Percentiles rank a stretch among this genome's conserved stretches.
These are phyloP conservation scores for Ephestia elutella DNA, from an alignment of 1,140 invertebrate genomes.

Conservation along the genomic window DNA sequence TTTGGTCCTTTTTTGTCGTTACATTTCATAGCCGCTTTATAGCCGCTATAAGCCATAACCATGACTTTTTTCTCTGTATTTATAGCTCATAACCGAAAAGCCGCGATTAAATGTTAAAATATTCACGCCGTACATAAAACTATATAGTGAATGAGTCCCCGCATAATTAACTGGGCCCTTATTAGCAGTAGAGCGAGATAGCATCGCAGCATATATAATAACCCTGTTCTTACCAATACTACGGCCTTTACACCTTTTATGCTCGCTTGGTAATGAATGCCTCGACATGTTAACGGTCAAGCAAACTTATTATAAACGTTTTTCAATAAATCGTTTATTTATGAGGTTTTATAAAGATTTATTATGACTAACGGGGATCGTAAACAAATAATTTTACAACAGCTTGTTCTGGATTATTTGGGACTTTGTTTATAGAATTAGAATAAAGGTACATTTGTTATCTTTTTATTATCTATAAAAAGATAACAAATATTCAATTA, in stretches of 20 bases:
- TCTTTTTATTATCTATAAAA: too few relatives aligned
- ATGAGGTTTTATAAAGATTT: constrained; percentile 15
- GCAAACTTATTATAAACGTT: constrained; percentile 11
- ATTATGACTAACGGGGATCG: not conserved
- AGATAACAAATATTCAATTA: too few relatives aligned
- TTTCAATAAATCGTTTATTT: constrained; percentile 3
- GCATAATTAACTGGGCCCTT: constrained; percentile 42
- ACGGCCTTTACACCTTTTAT: constrained; percentile 32
- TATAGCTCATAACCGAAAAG: constrained; percentile 15
- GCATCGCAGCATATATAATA: constrained; percentile 42
- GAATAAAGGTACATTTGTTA: too few relatives aligned
- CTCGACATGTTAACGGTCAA: constrained; percentile 20
- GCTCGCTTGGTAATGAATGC: constrained; percentile 24
- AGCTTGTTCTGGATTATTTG: not conserved
- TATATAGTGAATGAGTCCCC: constrained; percentile 31
- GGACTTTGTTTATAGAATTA: not conserved
- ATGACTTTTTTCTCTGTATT: constrained; percentile 24
- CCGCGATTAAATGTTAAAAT: constrained; percentile 39
- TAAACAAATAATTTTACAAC: not conserved
- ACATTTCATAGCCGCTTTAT: constrained; percentile 17
- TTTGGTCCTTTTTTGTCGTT: constrained; percentile 27
- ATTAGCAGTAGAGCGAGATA: constrained; percentile 36
- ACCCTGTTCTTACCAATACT: constrained; percentile 21
- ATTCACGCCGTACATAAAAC: constrained; percentile 45
- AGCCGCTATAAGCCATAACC: constrained; percentile 20